Conservation (phyloP, 2,113 vertebrate species). For the Phalacrocorax carbo region DNA sequence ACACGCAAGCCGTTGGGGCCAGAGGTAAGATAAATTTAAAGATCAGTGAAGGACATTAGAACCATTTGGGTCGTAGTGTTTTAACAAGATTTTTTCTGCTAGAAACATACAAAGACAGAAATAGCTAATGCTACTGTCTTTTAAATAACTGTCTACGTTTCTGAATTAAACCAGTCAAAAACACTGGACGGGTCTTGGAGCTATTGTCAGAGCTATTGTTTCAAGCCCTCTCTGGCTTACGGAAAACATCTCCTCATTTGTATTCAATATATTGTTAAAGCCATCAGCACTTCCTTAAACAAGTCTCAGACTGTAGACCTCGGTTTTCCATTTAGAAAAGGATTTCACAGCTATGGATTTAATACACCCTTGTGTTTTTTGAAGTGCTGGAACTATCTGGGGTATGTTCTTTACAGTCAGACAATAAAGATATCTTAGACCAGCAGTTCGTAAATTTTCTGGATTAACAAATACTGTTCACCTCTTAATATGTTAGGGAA, state of each 20-base stretch:
- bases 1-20: not conserved
- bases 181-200: not conserved
- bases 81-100: not conserved
- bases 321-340: not conserved
- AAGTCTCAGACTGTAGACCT: not conserved
- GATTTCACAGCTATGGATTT: not conserved
- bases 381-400: not conserved
- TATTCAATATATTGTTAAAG: constrained; percentile 7
- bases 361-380: not conserved
- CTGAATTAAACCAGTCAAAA: not conserved
- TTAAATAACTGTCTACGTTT: not conserved
- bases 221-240: not conserved
- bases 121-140: not conserved
- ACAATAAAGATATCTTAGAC: not conserved
- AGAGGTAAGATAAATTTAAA: not conserved
- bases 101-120: not conserved
- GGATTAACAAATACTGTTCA: not conserved
- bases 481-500: not conserved
- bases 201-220: not conserved
- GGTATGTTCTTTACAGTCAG: not conserved
- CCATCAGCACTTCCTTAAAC: not conserved
- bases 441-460: not conserved
- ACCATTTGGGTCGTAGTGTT: not conserved
- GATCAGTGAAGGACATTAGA: not conserved
- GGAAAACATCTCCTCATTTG: not conserved